Base-by-base conservation (phyloP, 2,113 vertebrate species). In the Halichoerus grypus region DNA sequence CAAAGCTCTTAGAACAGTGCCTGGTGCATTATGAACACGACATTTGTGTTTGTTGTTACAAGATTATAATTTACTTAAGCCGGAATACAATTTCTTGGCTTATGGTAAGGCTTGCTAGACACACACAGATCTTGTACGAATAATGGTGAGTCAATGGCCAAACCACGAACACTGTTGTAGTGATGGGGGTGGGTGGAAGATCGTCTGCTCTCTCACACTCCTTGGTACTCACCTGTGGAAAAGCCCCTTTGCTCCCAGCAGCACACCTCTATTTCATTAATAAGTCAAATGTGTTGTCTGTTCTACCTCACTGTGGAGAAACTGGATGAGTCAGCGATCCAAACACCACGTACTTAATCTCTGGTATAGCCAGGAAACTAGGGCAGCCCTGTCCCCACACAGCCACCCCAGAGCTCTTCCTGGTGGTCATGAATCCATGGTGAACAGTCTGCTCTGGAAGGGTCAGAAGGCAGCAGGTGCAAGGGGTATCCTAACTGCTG, bases 221-320 rank as follows among this genome's bases (percentile, higher is more conserved):
- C 80, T 63, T 13, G 59, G 65, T 83, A 98, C 96, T 98, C 97
- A 96, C 94, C 95, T 96, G 80, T 28, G 18, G 90, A 24, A 97
- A 83, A 69, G 31, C 87, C 21, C 80, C 84, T 94, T 95, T 88
- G 95, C 15, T 88, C 87, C 67, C 53, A 93, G 94, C 14, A 96
- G 9, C 53, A 94, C 61, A 16, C 39, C 84, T 67, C 21, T 67
- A 76, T 49, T 79, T 97, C 72, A 12, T 46, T 95, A 88, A 89
- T 67, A 93, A 94, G 96, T 96, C 91, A 83, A 74, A 28, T 18
- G 42, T 26, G 39, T 69, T 79, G 83, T 65, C 26, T n/a, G n/a
- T n/a, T 18, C 49, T 61, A 33, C 82, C 49, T 92, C 84, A 74
- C 0, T 81, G 14, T 51, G 61, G 59, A 91, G 79, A 97, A 69